Percentiles rank a stretch among this genome's conserved stretches.
Evolutionary conservation across 1,140 invertebrate genomes (phyloP).

Genomic region (Scaptodrosophila lebanonensis): DNA sequence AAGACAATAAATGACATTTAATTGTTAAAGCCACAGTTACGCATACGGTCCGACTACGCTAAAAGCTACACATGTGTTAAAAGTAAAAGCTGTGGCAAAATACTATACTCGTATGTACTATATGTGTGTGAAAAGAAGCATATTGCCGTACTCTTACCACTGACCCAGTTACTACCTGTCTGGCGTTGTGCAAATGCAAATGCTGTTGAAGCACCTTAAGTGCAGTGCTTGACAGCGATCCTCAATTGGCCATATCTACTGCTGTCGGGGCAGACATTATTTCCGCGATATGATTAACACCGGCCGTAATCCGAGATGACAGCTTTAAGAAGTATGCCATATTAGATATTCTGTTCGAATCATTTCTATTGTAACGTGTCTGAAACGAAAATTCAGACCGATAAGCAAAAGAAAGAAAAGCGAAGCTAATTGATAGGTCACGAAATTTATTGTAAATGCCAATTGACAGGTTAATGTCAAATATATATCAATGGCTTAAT

Average conservation of each 20-base stretch:
- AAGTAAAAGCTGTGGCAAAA: conserved; percentile 51
- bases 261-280: conserved; percentile 32
- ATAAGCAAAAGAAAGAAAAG: too few relatives aligned
- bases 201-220: conserved; percentile 43
- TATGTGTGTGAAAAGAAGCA: conserved; percentile 42
- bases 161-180: conserved; percentile 60
- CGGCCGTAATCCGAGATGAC: conserved; percentile 59
- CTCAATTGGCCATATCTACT: conserved; percentile 30
- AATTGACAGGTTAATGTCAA: too few relatives aligned
- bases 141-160: conserved; percentile 39
- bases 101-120: conserved; percentile 10
- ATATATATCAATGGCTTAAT: too few relatives aligned
- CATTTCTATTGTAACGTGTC: too few relatives aligned
- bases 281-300: conserved; percentile 73
- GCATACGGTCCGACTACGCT: too few relatives aligned
- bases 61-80: background rate
- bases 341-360: too few relatives aligned
- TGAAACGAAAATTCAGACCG: too few relatives aligned
- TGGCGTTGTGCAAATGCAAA: conserved; percentile 16
- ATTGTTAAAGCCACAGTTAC: too few relatives aligned
- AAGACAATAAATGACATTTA: too few relatives aligned
- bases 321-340: too few relatives aligned
- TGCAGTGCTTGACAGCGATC: conserved; percentile 56
- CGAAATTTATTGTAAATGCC: too few relatives aligned
- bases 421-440: too few relatives aligned